Evolutionary conservation across 2,888 invertebrate genomes (phyloP).

Genomic region (Drosophila tanythrix): DNA sequence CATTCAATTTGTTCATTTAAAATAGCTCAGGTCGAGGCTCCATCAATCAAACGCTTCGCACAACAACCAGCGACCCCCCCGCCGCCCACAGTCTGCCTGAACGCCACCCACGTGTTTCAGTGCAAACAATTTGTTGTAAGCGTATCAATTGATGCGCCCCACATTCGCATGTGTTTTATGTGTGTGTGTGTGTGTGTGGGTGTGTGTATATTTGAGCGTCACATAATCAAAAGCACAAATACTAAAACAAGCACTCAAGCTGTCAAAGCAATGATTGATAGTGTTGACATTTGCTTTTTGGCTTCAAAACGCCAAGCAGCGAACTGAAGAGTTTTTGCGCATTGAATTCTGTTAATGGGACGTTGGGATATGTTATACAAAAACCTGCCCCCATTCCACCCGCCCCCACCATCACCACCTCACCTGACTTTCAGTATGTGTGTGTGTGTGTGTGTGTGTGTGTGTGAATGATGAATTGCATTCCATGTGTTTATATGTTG

Average conservation of each 20-base stretch:
- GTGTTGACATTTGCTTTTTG: slow-evolving; percentile 81
- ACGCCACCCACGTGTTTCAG: slow-evolving; percentile 59
- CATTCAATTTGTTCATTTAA: slow-evolving; percentile 80
- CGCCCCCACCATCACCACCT: not conserved
- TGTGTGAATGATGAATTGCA: slow-evolving; percentile 74
- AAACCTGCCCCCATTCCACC: slow-evolving; percentile 5
- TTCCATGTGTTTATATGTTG: slow-evolving; percentile 49
- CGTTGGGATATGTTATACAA: slow-evolving; percentile 49
- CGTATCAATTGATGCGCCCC: slow-evolving; percentile 77
- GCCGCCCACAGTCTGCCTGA: not conserved
- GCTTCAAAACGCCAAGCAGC: slow-evolving; percentile 62
- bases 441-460: slow-evolving; percentile 12
- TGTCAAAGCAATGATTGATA: slow-evolving; percentile 81
- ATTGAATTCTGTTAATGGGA: slow-evolving; percentile 79
- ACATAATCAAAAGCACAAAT: slow-evolving; percentile 81
- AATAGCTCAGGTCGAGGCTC: slow-evolving; percentile 71
- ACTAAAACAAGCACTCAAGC: slow-evolving; percentile 82
- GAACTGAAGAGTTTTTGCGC: slow-evolving; percentile 61
- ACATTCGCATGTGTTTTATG: slow-evolving; percentile 15
- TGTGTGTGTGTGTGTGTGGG: slow-evolving; percentile 22
- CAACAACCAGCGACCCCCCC: not conserved
- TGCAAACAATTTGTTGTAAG: slow-evolving; percentile 81
- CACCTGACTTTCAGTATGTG: slow-evolving; percentile 11
- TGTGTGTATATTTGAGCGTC: slow-evolving; percentile 46
- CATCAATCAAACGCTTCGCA: slow-evolving; percentile 68